phyloP scores from a whole-genome alignment of 2,113 vertebrate genomes.

The Phylloscopus trochilus region DNA sequence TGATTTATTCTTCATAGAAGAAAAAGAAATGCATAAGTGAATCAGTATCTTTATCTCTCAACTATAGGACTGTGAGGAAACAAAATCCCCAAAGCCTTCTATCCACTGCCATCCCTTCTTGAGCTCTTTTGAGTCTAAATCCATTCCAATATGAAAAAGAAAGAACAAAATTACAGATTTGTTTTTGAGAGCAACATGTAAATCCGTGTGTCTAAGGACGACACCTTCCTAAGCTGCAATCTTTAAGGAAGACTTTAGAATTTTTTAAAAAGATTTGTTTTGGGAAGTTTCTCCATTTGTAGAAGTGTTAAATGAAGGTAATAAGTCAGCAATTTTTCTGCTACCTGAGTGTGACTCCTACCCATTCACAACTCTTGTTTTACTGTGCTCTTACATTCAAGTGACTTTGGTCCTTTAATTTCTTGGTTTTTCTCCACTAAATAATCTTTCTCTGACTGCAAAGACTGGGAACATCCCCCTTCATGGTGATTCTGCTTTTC shows the following conservation, averaged over 20 bases:
- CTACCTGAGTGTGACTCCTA: background rate
- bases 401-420: background rate
- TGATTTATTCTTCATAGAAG: background rate
- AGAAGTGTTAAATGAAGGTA: background rate
- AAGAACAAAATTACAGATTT: background rate
- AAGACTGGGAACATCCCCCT: background rate
- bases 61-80: accelerated
- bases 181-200: background rate
- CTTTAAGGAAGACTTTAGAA: background rate
- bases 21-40: background rate
- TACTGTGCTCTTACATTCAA: background rate
- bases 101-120: background rate
- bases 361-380: background rate
- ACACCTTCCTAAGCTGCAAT: background rate
- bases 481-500: background rate
- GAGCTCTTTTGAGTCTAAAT: background rate
- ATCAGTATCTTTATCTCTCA: background rate
- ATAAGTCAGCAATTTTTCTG: background rate
- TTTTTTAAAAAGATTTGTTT: background rate
- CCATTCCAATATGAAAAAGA: background rate
- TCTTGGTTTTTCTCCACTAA: background rate
- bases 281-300: background rate
- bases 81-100: background rate
- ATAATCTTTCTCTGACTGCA: background rate
- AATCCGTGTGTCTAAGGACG: background rate